Percentiles rank a stretch among this genome's conserved stretches.
These are phyloP conservation scores for Phalacrocorax carbo DNA, from an alignment of 2,113 vertebrate genomes.

Conservation along the genomic window DNA sequence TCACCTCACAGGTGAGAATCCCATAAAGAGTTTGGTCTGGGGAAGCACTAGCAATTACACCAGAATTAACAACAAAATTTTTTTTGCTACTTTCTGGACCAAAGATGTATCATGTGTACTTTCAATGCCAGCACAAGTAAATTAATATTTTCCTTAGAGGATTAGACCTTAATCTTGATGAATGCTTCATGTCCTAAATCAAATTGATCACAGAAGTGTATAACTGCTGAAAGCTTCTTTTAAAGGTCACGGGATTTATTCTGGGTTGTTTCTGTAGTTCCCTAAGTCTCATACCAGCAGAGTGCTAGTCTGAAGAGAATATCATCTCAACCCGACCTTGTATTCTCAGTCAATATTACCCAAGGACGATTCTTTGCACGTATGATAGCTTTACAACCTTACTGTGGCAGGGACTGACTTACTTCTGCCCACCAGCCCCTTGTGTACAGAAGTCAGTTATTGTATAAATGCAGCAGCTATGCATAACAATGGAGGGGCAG, in stretches of 20 bases:
- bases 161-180: not conserved
- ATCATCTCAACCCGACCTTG: not conserved
- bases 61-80: not conserved
- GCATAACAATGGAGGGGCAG: too few relatives aligned
- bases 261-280: not conserved
- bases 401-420: too few relatives aligned
- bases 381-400: accelerated
- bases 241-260: not conserved
- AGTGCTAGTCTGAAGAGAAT: not conserved
- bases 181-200: not conserved
- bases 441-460: accelerated
- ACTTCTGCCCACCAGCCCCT: accelerated
- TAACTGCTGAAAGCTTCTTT: not conserved
- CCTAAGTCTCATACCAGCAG: not conserved
- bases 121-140: not conserved
- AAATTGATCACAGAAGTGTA: not conserved
- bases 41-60: not conserved
- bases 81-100: not conserved
- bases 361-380: not conserved
- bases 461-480: not conserved
- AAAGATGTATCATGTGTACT: not conserved
- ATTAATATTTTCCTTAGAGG: not conserved
- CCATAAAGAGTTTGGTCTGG: not conserved
- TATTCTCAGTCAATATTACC: accelerated
- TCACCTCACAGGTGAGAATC: not conserved